Conservation (phyloP, 2,797 vertebrate species). For the Chelon labrosus region DNA sequence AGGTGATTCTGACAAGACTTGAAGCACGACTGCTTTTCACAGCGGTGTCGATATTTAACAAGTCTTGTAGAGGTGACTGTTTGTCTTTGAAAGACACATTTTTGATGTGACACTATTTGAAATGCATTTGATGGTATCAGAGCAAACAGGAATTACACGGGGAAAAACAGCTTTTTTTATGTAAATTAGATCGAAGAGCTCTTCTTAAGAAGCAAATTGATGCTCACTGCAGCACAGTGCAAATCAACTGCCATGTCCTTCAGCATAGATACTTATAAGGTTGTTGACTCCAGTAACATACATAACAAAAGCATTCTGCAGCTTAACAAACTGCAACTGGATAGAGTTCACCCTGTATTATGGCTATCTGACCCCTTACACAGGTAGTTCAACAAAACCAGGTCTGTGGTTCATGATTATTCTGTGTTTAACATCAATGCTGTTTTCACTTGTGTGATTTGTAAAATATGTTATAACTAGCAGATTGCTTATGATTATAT, state of each 20-base stretch:
- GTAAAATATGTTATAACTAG: too few species aligned
- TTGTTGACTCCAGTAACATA: neutral
- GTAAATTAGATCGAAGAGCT: neutral
- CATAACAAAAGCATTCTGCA: neutral
- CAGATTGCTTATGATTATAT: too few species aligned
- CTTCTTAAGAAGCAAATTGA: neutral
- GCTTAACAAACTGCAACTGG: too few species aligned
- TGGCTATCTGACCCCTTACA: too few species aligned
- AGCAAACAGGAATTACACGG: neutral
- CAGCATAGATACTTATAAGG: neutral
- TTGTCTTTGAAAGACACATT: constrained; percentile 12
- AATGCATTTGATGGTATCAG: neutral
- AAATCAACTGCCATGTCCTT: neutral
- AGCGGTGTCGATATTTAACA: constrained; percentile 29
- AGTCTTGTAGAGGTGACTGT: constrained; percentile 25
- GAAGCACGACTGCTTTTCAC: constrained; percentile 20
- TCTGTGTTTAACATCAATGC: too few species aligned
- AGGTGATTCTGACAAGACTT: constrained; percentile 7
- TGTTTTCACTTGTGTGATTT: too few species aligned
- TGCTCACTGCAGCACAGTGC: neutral
- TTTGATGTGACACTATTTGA: neutral
- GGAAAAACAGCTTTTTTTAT: neutral
- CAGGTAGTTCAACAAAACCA: too few species aligned
- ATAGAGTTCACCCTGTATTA: too few species aligned
- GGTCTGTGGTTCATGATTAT: too few species aligned